A percentile compares a stretch with the other conserved stretches of the same genome.
phyloP scores from a whole-genome alignment of 2,888 invertebrate species.

The Carabus problematicus region DNA sequence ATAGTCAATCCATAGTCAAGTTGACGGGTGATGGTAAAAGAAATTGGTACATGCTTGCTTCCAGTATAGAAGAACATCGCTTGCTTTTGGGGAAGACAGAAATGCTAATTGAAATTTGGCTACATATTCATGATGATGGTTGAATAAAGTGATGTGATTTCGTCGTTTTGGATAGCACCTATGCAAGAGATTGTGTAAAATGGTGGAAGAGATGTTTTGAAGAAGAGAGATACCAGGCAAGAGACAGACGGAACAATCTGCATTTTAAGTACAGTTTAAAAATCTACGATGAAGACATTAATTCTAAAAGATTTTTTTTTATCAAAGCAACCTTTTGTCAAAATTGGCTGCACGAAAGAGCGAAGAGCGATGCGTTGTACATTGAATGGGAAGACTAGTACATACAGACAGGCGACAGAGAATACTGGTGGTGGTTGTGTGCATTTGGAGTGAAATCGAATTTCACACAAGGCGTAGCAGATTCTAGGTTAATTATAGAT shows the following conservation, averaged over 20 bases:
- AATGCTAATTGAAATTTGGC: no score
- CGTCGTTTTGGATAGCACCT: no score
- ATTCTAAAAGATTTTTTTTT: conserved; percentile 37
- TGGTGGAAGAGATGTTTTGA: no score
- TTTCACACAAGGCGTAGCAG: conserved; percentile 22
- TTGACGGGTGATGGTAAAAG: no score
- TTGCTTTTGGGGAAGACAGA: no score
- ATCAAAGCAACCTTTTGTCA: conserved; percentile 27
- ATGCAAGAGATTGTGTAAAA: no score
- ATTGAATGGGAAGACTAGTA: neutral
- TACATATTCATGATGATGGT: no score
- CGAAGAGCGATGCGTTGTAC: neutral
- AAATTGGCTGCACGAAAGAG: conserved; percentile 27
- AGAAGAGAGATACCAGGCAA: neutral
- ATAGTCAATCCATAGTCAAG: conserved; percentile 29
- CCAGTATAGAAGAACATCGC: no score
- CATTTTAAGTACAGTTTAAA: conserved; percentile 33
- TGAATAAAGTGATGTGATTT: no score
- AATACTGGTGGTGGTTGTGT: neutral
- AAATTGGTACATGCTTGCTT: no score
- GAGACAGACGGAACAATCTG: conserved; percentile 31
- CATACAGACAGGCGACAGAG: no score
- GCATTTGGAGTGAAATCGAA: conserved; percentile 26
- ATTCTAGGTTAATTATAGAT: conserved; percentile 38
- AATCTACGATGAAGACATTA: conserved; percentile 33